Evolutionary conservation across 2,113 vertebrate genomes (phyloP).

Genomic region (Phrynosoma platyrhinos): DNA sequence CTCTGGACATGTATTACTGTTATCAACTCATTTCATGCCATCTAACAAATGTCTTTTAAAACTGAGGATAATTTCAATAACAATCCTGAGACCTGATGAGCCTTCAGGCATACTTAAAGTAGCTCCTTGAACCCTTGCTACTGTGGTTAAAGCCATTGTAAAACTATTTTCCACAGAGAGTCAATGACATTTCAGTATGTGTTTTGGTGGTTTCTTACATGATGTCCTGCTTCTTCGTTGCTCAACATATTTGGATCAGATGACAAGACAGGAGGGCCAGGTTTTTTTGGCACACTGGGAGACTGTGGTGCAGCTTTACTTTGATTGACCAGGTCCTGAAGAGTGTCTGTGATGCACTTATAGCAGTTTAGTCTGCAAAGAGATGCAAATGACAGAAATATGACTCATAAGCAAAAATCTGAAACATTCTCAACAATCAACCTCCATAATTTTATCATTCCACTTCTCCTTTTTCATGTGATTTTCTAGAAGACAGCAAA

Average conservation of each 20-base stretch:
- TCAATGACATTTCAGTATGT: neutral
- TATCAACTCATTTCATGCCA: neutral
- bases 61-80: neutral
- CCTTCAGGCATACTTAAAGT: neutral
- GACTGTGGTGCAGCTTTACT: conserved; percentile 98
- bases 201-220: conserved; percentile 79
- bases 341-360: conserved; percentile 97
- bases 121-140: neutral
- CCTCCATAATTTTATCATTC: neutral
- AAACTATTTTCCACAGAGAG: neutral
- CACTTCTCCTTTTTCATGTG: neutral
- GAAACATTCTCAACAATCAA: neutral
- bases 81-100: neutral
- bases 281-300: conserved; percentile 97
- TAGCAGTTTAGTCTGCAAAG: conserved; percentile 89
- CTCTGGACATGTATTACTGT: neutral
- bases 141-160: neutral
- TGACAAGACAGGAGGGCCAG: conserved; percentile 93
- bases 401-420: neutral
- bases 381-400: neutral
- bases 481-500: neutral
- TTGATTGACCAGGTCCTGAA: conserved; percentile 97
- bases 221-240: conserved; percentile 95
- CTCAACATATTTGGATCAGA: conserved; percentile 99
- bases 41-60: neutral